Base-by-base conservation (phyloP, 2,113 vertebrate genomes). In the Bothrops jararaca region DNA sequence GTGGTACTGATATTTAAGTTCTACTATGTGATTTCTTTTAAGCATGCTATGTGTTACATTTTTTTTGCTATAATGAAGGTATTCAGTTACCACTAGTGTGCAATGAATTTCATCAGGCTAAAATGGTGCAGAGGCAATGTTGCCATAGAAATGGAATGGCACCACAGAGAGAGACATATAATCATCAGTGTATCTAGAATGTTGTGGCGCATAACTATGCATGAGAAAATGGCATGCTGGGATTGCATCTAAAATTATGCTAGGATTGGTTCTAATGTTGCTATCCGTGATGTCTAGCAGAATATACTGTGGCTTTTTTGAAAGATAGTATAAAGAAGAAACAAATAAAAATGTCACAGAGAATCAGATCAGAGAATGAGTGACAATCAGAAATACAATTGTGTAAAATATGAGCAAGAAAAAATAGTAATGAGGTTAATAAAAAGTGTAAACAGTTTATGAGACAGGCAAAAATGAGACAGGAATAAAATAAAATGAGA, bases 111-210 rank as follows among this genome's bases (percentile, higher is more conserved):
- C 90, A 94, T 93, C 90, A 88, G 11, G 50, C 24, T 92, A 85
- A 95, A 94, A 94, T 64, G 26, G 80, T 1, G 92, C 85, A 86
- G 45, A 24, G 11, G 39, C 45, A 64, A 52, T 60, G 94, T 96
- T 95, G 86, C 95, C 94, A 95, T 89, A 96, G 95, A 96, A 96
- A 97, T 96, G 93, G n/a, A 88, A 29, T 45, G 90, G 86, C 93
- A 92, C 1, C 58, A 54, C 45, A 93, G 94, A 91, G 90, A 91
- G 39, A 96, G 52, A 15, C 23, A 39, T n/a, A 90, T 93, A 95
- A 95, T 95, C 89, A 86, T 23, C 60, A 64, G 87, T 87, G 29
- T 58, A 12, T 24, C 91, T 92, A 87, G 91, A 92, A 74, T 18
- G 24, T 74, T 94, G 92, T 48, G 12, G 86, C 91, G 94, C 42